Base-by-base conservation (phyloP, 1,140 invertebrate species). In the Sesamia nonagrioides region DNA sequence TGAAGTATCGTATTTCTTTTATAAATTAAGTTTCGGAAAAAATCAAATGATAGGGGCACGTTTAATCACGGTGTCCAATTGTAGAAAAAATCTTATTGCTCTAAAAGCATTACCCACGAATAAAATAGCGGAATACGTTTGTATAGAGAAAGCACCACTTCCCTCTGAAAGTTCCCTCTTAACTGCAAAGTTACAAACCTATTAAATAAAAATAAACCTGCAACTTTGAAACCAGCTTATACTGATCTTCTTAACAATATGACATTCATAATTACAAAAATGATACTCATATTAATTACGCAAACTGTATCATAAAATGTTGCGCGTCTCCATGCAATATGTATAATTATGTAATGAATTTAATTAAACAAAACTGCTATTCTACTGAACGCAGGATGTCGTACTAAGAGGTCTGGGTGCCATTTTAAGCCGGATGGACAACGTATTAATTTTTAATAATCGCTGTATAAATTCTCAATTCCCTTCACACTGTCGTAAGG, bases 271-370 rank as follows among this genome's bases (percentile, higher is more conserved):
- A 75, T n/a, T 15, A 50, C 63, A 75, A 42, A 50, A 48, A 61
- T 40, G 42, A 17, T 21, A 37, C 33, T 63, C 7, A 42, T 35
- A 75, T 75, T 61, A 75, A 75, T 58, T 42, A 73, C 37, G 54
- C 9, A 18, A 42, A 56, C 6, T 58, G 69, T 45, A 48, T 50
- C 40, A 50, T 61, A 75, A 58, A 73, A 74, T 63, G 42, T 61
- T 40, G 21, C 56, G 17, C 63, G 40, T 63, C 18, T 60, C 71
- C 27, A 50, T 54, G 56, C 71, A 45, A 74, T 73, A 40, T 80
- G 54, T 63, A 63, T 72, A 50, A 82, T 82, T 79, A 82, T 45
- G 74, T 68, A 77, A 77, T 79, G 78, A 74, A 77, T 69, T 79
- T 58, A 76, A 79, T 82, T 79, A 79, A 56, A 74, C 60, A 66